A percentile compares a stretch with the other conserved stretches of the same genome.
Conservation (phyloP, 35 echinoderm and acorn worm genomes). For the Heliocidaris tuberculata region DNA sequence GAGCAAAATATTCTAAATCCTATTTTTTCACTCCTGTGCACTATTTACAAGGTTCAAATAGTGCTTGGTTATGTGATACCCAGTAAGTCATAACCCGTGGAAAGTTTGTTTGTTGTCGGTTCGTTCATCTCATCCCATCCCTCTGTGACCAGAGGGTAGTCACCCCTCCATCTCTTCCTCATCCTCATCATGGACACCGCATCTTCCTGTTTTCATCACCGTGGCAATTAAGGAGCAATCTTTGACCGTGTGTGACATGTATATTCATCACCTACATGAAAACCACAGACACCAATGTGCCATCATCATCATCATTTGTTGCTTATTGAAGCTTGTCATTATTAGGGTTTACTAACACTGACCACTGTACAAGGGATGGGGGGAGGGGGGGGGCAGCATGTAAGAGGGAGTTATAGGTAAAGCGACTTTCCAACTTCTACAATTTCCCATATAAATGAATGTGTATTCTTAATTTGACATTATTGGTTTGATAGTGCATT, state of each 20-base stretch:
- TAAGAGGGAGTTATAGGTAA: too few relatives aligned
- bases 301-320: background rate
- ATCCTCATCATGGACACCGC: background rate
- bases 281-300: background rate
- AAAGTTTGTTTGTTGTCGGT: too few relatives aligned
- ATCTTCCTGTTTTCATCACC: constrained; percentile 9
- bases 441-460: too few relatives aligned
- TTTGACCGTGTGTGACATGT: background rate
- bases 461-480: too few relatives aligned
- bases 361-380: background rate
- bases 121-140: background rate
- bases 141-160: background rate
- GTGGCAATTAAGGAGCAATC: background rate
- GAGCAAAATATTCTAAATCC: too few relatives aligned
- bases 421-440: too few relatives aligned
- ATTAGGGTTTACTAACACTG: background rate
- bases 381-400: too few relatives aligned
- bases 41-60: background rate
- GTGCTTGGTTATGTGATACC: background rate
- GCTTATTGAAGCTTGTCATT: background rate
- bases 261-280: background rate
- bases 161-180: background rate
- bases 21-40: background rate
- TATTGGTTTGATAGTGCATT: too few relatives aligned
- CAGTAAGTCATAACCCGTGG: too few relatives aligned